Base-by-base conservation (phyloP, 1,140 invertebrate genomes). In the Drosophila sproati region DNA sequence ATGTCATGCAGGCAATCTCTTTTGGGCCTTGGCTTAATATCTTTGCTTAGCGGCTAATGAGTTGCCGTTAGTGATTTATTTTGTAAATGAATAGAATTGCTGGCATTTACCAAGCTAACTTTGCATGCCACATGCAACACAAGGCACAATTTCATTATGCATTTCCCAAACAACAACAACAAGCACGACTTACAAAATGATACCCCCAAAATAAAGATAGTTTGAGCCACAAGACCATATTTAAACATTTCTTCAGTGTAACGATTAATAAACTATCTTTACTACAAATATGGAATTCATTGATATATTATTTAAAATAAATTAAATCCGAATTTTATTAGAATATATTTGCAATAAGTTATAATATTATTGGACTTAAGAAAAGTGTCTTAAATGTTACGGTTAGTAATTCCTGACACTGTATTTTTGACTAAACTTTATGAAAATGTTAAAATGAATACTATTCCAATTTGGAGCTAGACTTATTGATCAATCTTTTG, bases 41-140 rank as follows among this genome's bases (percentile, higher is more conserved):
- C 85, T 88, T 80, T 78, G 80, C 80, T 91, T 87, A 91, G 78
- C 79, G 83, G 87, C 88, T 91, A 91, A 91, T 91, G 88, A 91
- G 87, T 91, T 70, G 88, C 87, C 82, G 82, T 91, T 91, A 82
- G 87, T 91, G 87, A 91, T 91, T 90, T 90, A 90, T 90, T 90
- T 90, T 56, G 67, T 75, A 90, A 90, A 90, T 90, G 90, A 90
- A 90, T 91, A 82, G 87, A 90, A 91, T 91, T 91, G 88, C 87
- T 70, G 73, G 73, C 82, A 82, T 67, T 82, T 80, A 70, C 56
- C 64, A 73, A 74, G 54, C 57, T 73, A 67, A 62, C 79, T 91
- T 90, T 80, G 87, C 75, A 82, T 82, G 82, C 68, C 62, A 74
- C 85, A 89, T 88, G 83, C 85, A 78, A 89, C 80, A 86, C 63